These are phyloP conservation scores for Lipophrys pholis DNA, from an alignment of 2,113 vertebrate species.

Conservation along the genomic window DNA sequence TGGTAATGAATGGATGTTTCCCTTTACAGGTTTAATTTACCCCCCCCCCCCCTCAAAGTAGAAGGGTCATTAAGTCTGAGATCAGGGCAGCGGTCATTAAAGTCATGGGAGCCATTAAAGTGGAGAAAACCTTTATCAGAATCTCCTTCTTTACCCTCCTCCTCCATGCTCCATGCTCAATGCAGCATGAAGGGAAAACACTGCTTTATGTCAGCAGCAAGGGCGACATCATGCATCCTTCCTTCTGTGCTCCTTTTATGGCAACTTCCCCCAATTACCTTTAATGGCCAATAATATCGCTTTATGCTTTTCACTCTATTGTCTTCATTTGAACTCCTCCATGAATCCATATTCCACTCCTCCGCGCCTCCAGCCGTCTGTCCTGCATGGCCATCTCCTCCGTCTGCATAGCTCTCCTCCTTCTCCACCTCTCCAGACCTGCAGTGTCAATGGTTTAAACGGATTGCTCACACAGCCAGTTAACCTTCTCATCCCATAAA, in stretches of 20 bases:
- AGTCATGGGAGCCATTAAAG: conserved; percentile 76
- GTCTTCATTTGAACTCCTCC: conserved; percentile 58
- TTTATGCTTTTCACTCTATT: conserved; percentile 75
- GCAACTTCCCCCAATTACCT: conserved; percentile 82
- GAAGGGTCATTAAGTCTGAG: conserved; percentile 80
- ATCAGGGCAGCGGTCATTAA: conserved; percentile 79
- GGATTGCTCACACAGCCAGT: conserved; percentile 82
- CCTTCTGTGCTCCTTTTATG: conserved; percentile 63
- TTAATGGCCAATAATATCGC: conserved; percentile 81
- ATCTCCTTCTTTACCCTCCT: conserved; percentile 42
- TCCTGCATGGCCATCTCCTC: conserved; percentile 43
- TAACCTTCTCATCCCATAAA: conserved; percentile 92
- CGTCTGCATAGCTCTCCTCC: conserved; percentile 52
- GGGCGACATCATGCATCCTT: conserved; percentile 65
- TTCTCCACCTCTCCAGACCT: conserved; percentile 64
- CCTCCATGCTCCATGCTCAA: conserved; percentile 58
- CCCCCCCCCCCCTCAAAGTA: conserved; percentile 65
- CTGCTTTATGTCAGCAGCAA: conserved; percentile 54
- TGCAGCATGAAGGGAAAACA: conserved; percentile 71
- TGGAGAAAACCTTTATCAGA: conserved; percentile 49
- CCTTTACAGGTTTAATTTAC: conserved; percentile 82
- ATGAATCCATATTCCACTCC: conserved; percentile 56
- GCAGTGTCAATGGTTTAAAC: conserved; percentile 80
- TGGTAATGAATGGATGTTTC: conserved; percentile 74
- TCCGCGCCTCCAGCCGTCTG: conserved; percentile 18